Conservation (phyloP, 1,140 invertebrate species). For the Drosophila grimshawi region DNA sequence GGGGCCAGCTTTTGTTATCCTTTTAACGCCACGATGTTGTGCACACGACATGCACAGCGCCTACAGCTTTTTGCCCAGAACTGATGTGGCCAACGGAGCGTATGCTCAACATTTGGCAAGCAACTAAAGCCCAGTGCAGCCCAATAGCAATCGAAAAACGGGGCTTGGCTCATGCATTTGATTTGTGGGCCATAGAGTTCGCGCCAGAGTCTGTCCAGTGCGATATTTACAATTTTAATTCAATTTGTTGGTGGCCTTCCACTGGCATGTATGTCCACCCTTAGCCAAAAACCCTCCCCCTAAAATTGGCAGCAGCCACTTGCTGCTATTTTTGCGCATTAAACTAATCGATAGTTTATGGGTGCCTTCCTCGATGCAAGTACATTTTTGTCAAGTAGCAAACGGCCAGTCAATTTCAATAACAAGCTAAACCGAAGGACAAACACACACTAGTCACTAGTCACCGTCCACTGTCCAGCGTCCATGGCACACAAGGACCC, state of each 20-base stretch:
- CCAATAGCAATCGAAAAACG: background rate
- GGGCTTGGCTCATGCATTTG: constrained; percentile 60
- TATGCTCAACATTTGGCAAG: constrained; percentile 51
- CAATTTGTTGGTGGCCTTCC: constrained; percentile 55
- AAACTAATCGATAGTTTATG: constrained; percentile 81
- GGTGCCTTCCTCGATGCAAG: constrained; percentile 56
- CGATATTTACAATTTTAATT: constrained; percentile 81
- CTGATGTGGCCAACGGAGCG: constrained; percentile 45
- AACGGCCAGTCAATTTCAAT: constrained; percentile 59
- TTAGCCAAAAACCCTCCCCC: background rate
- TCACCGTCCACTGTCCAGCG: background rate
- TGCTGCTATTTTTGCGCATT: constrained; percentile 75
- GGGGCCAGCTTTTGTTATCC: constrained; percentile 24
- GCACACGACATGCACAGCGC: constrained; percentile 32
- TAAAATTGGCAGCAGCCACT: constrained; percentile 27
- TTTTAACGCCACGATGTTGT: constrained; percentile 37
- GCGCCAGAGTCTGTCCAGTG: constrained; percentile 39
- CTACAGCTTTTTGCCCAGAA: constrained; percentile 29
- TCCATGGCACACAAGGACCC: constrained; percentile 32
- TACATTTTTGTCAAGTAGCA: constrained; percentile 73
- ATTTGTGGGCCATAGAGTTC: constrained; percentile 79
- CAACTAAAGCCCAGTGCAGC: constrained; percentile 7
- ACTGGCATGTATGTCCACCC: constrained; percentile 11
- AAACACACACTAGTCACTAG: constrained; percentile 28
- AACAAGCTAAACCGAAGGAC: constrained; percentile 69